Evolutionary conservation across 1,140 invertebrate species (phyloP).

Genomic region (Atta cephalotes): DNA sequence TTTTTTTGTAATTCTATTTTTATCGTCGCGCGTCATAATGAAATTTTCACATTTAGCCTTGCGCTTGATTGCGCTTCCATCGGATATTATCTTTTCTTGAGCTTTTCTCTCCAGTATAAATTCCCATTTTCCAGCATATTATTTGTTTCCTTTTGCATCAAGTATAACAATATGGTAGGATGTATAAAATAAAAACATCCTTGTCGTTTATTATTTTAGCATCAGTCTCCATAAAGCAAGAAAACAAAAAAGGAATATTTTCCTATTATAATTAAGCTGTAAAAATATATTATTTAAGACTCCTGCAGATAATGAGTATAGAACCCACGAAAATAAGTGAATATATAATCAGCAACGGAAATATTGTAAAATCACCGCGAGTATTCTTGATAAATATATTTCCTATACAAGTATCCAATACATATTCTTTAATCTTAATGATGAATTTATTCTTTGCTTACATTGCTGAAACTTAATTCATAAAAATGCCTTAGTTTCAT

Average conservation of each 20-base stretch:
- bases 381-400: constrained; percentile 4
- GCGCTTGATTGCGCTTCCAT: constrained; percentile 39
- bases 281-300: constrained; percentile 3
- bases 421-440: not conserved
- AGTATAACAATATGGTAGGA: constrained; percentile 41
- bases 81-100: constrained; percentile 53
- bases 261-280: constrained; percentile 53
- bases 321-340: constrained; percentile 20
- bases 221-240: not conserved
- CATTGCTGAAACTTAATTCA: not conserved
- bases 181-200: constrained; percentile 21
- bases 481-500: not conserved
- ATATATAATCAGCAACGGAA: constrained; percentile 20
- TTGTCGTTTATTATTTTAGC: constrained; percentile 6
- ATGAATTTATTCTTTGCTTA: not conserved
- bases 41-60: constrained; percentile 48
- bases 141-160: constrained; percentile 65
- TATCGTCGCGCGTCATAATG: constrained; percentile 24
- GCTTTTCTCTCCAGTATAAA: constrained; percentile 7
- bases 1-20: not conserved
- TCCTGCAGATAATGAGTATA: not conserved
- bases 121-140: constrained; percentile 15
- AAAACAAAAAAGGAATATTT: constrained; percentile 29
- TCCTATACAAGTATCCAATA: not conserved
- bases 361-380: not conserved